These are phyloP conservation scores for Torymus tubicola DNA, from an alignment of 2,888 invertebrate genomes.

Conservation along the genomic window DNA sequence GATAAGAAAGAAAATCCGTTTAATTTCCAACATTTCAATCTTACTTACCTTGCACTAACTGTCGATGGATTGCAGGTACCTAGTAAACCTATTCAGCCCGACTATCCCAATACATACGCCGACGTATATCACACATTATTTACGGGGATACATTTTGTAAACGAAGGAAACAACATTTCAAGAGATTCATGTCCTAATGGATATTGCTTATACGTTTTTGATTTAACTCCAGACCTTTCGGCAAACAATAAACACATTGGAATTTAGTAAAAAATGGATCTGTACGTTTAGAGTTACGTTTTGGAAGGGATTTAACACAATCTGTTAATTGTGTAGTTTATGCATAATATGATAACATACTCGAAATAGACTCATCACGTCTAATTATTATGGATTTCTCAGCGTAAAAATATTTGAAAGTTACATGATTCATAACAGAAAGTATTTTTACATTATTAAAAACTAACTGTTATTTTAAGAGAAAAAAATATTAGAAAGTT, in stretches of 20 bases:
- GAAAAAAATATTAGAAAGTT: too few relatives aligned
- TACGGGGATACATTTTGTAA: conserved; percentile 58
- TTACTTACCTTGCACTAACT: background rate
- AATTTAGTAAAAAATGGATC: conserved; percentile 44
- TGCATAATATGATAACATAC: background rate
- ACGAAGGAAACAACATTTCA: conserved; percentile 58
- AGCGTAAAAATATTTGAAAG: too few relatives aligned
- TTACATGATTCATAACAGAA: too few relatives aligned
- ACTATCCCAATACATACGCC: background rate
- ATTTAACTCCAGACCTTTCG: conserved; percentile 63
- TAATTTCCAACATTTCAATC: conserved; percentile 1
- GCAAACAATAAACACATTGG: conserved; percentile 59
- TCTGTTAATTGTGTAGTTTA: background rate
- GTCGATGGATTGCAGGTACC: background rate
- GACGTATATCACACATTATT: background rate
- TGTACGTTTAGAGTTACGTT: background rate
- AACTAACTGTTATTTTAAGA: too few relatives aligned
- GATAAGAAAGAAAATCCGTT: background rate
- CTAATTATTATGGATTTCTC: too few relatives aligned
- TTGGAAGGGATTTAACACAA: background rate
- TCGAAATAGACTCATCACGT: conserved; percentile 7
- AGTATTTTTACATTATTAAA: too few relatives aligned
- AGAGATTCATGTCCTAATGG: conserved; percentile 57
- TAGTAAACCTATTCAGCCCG: background rate
- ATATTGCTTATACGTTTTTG: conserved; percentile 62